phyloP scores from a whole-genome alignment of 2,797 vertebrate genomes.

The Sebastiscus tertius region DNA sequence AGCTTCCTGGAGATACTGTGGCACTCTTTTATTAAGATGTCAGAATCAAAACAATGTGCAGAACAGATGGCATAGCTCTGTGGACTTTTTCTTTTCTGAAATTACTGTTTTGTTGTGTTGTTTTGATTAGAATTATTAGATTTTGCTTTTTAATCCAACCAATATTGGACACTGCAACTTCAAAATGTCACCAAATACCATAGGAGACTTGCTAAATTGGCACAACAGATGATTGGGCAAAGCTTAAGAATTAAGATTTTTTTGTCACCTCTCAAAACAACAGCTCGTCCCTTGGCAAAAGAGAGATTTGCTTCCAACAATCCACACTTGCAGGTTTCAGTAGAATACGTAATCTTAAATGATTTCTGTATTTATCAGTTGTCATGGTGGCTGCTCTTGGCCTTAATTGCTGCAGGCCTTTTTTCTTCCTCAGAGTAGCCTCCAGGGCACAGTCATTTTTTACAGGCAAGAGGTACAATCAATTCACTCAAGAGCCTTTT shows the following conservation, averaged over 20 bases:
- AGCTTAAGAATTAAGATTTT: conserved; percentile 24
- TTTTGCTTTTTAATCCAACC: background rate
- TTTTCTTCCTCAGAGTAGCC: conserved; percentile 45
- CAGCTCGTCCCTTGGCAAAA: background rate
- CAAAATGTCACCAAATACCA: conserved; percentile 9
- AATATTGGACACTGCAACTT: background rate
- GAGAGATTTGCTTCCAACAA: conserved; percentile 2
- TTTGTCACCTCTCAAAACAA: conserved; percentile 14
- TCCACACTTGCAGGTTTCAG: conserved; percentile 14
- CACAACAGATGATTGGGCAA: background rate
- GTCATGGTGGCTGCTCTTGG: conserved; percentile 60
- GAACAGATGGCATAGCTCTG: background rate
- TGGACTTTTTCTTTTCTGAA: background rate
- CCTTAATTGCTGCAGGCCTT: conserved; percentile 56
- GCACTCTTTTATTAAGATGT: background rate
- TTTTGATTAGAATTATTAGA: background rate
- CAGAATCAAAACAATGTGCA: background rate
- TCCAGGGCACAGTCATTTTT: conserved; percentile 43
- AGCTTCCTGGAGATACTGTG: background rate
- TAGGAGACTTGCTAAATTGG: background rate
- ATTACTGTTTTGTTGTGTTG: background rate
- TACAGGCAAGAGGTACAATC: conserved; percentile 36
- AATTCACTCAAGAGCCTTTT: conserved; percentile 40
- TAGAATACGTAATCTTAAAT: conserved; percentile 22
- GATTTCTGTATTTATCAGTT: conserved; percentile 58